A percentile compares a stretch with the other conserved stretches of the same genome.
These are phyloP conservation scores for Pandemis corylana DNA, from an alignment of 2,888 invertebrate species.

Conservation along the genomic window DNA sequence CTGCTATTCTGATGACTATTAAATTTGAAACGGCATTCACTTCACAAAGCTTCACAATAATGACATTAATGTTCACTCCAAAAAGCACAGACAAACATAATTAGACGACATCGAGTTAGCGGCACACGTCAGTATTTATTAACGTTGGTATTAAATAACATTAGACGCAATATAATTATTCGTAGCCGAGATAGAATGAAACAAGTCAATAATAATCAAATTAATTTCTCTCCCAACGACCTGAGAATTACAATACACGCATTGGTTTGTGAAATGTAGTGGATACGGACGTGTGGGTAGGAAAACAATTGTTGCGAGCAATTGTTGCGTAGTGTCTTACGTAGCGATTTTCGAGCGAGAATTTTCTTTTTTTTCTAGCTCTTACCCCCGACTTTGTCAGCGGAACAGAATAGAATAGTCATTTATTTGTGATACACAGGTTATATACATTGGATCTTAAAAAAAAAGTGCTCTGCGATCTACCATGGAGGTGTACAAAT, in stretches of 20 bases:
- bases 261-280: constrained; percentile 1
- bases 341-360: too few species aligned
- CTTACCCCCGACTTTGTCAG: too few species aligned
- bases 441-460: too few species aligned
- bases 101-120: not conserved
- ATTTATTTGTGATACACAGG: too few species aligned
- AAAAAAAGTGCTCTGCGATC: too few species aligned
- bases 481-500: too few species aligned
- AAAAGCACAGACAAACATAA: not conserved
- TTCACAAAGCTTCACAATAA: not conserved
- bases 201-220: constrained; percentile 23
- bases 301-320: not conserved
- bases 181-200: constrained; percentile 6
- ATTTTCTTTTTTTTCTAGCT: too few species aligned
- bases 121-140: not conserved
- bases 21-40: not conserved
- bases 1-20: not conserved
- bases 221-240: constrained; percentile 17
- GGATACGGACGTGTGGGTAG: not conserved
- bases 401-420: too few species aligned
- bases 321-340: not conserved
- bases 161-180: constrained; percentile 6
- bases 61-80: not conserved
- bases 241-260: constrained; percentile 20
- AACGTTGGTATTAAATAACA: not conserved